Base-by-base conservation (phyloP, 2,113 vertebrate genomes). In the Nettapus auritus region DNA sequence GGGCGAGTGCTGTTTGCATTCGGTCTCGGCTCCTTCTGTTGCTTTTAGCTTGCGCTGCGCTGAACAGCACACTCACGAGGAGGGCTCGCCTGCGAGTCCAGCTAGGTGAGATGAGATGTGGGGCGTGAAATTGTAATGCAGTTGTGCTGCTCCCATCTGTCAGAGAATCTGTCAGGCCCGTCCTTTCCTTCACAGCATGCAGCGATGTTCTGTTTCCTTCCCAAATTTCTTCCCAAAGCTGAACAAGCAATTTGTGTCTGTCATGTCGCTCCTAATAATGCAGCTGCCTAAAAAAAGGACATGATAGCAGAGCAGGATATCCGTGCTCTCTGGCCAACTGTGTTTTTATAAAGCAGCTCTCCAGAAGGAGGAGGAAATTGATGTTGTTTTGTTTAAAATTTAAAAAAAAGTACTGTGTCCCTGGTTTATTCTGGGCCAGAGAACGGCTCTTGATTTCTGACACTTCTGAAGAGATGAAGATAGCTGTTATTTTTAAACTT, bases 401-500 rank as follows among this genome's bases (percentile, higher is more conserved):
- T 3, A 18, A 62, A 63, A 46, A 46, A 57, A 88, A 62, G 52
- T 29, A 28, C 56, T 11, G 5, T 60, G 56, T 76, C 71, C 64
- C 5, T 82, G 76, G 33, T 96, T 87, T 95, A 88, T 96, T 93
- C 69, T 90, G 69, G 86, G 82, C 74, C 11, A 2, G 57, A 76
- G 88, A 94, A 87, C 13, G 6, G 77, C 74, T 90, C 77, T 67
- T 92, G 57, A 57, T 86, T 91, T 88, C 90, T 88, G 88, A 86
- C 57, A 55, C 73, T 90, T 77, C 34, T 78, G 66, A 77, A 68
- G 81, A 71, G 83, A 44, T 78, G 59, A 81, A 93, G 86, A 88
- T n/a, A 75, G 80, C 19, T 90, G 92, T 70, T 96, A 92, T 92
- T 96, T 96, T 96, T 92, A 92, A 84, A 80, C 73, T 50, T 92